These are phyloP conservation scores for Artemia franciscana DNA, from an alignment of 1,140 invertebrate species.

Conservation along the genomic window DNA sequence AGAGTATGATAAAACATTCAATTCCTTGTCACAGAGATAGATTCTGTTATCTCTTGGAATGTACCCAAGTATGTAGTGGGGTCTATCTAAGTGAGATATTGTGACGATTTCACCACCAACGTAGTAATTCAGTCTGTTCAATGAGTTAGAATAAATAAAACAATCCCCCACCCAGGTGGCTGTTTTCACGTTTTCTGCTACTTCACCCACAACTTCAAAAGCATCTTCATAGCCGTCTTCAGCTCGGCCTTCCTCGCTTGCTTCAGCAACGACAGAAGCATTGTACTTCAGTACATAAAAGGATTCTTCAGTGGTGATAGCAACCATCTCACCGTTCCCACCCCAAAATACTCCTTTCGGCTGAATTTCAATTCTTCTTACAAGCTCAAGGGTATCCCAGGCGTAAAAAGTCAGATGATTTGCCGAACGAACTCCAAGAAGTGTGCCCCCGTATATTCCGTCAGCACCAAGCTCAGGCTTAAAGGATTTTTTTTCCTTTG, in stretches of 20 bases:
- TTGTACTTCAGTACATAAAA: conserved; percentile 89
- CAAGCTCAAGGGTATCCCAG: conserved; percentile 78
- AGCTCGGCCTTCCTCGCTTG: conserved; percentile 44
- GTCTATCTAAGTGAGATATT: conserved; percentile 76
- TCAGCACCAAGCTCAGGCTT: conserved; percentile 90
- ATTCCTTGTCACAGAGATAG: conserved; percentile 91
- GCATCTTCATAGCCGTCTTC: conserved; percentile 83
- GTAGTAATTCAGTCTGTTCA: conserved; percentile 95
- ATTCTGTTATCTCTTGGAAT: conserved; percentile 88
- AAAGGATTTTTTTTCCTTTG: conserved; percentile 89
- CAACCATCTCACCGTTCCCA: conserved; percentile 79
- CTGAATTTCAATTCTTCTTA: conserved; percentile 86
- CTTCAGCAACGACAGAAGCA: conserved; percentile 41
- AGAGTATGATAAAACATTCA: conserved; percentile 72
- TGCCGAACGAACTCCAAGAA: conserved; percentile 80
- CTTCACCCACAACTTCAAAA: conserved; percentile 51
- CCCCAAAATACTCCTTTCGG: conserved; percentile 89
- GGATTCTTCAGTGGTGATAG: conserved; percentile 80
- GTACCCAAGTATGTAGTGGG: conserved; percentile 80
- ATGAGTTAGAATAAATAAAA: conserved; percentile 96
- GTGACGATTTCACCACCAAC: conserved; percentile 98
- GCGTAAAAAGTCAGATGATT: conserved; percentile 88
- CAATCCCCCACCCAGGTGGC: conserved; percentile 97
- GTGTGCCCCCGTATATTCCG: conserved; percentile 80
- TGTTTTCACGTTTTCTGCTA: conserved; percentile 80